phyloP scores from a whole-genome alignment of 2,113 vertebrate genomes.

The Nothoprocta perdicaria region DNA sequence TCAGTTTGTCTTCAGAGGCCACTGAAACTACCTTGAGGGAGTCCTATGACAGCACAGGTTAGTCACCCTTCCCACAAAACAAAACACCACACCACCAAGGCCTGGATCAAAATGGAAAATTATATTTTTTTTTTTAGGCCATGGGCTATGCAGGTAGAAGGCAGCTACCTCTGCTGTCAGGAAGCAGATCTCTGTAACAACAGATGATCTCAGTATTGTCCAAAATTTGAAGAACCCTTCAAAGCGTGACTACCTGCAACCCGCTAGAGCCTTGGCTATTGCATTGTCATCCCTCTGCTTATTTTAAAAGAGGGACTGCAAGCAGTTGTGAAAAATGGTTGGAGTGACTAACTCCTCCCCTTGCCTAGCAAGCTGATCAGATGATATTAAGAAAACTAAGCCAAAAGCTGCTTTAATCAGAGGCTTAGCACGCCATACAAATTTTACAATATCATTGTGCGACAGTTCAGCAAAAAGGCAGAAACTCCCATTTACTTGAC shows the following conservation, averaged over 20 bases:
- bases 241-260: neutral
- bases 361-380: neutral
- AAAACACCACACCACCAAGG: neutral
- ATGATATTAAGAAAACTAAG: neutral
- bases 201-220: neutral
- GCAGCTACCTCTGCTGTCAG: neutral
- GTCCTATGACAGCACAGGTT: accelerated
- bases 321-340: no score
- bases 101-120: neutral
- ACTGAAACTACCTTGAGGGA: neutral
- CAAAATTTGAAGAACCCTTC: neutral
- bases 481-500: neutral
- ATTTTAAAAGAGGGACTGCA: neutral
- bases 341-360: neutral
- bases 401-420: neutral
- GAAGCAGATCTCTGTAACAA: neutral
- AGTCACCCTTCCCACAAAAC: neutral
- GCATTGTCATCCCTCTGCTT: accelerated
- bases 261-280: neutral
- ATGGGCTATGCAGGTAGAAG: neutral
- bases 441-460: neutral
- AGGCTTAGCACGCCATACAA: neutral
- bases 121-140: neutral
- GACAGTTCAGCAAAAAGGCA: neutral
- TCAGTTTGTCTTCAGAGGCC: neutral